phyloP scores from a whole-genome alignment of 2,797 vertebrate genomes.

The Cheirogaleus major region DNA sequence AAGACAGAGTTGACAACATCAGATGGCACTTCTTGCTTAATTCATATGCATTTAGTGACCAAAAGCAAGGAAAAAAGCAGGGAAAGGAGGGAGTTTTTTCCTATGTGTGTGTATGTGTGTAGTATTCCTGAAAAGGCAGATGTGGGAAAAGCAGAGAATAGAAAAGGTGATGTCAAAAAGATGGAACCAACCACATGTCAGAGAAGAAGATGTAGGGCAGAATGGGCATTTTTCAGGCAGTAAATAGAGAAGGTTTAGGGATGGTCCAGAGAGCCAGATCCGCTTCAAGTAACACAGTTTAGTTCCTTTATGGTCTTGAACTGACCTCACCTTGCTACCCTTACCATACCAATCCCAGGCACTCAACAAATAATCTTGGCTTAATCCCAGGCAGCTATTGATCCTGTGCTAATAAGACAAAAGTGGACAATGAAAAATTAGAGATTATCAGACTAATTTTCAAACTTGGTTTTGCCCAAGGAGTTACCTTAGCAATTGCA shows the following conservation, averaged over 20 bases:
- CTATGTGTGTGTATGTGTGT: neutral
- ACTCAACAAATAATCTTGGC: neutral
- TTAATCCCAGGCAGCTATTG: constrained; percentile 16
- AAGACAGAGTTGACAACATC: neutral
- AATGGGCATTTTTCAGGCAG: neutral
- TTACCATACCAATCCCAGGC: neutral
- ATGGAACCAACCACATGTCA: neutral
- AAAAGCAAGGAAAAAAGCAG: neutral
- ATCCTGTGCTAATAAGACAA: neutral
- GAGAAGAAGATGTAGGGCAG: neutral
- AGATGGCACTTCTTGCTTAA: neutral
- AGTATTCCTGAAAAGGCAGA: neutral
- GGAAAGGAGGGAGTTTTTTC: neutral
- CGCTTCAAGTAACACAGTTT: neutral
- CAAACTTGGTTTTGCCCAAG: neutral
- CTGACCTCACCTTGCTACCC: neutral
- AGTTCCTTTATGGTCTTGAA: neutral
- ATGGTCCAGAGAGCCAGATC: neutral
- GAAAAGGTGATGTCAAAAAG: neutral
- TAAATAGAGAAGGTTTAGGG: neutral
- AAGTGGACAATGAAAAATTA: neutral
- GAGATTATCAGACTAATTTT: neutral
- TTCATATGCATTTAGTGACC: neutral
- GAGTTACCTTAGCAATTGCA: constrained; percentile 25
- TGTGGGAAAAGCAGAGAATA: neutral